Base-by-base conservation (phyloP, 2,888 invertebrate genomes). In the Bhutanitis thaidina region DNA sequence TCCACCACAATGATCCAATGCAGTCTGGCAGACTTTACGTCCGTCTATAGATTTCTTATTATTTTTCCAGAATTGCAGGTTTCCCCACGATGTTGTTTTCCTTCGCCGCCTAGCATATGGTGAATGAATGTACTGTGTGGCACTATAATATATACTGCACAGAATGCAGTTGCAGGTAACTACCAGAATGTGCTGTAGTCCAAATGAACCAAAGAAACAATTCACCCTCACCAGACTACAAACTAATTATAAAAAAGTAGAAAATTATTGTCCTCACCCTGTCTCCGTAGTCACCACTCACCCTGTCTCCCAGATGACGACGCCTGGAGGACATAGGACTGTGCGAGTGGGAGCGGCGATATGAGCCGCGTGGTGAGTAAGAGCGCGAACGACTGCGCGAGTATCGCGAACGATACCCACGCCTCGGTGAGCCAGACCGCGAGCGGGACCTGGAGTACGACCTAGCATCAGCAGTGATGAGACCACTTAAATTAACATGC, bases 301-400 rank as follows among this genome's bases (percentile, higher is more conserved):
- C 93, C 80, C 96, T 90, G 73, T 94, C 95, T 57, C 95, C 95
- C 55, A 91, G 87, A 77, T 96, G 96, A 38, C 96, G 90, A 62
- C 94, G 91, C 55, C 96, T 91, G 59, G 93, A 93, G 30, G 96
- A 95, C 94, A 95, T 94, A 16, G 96, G 96, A 73, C 95, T 95
- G 71, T 94, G 93, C 54, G 94, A 93, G 80, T 93, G 93, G 39
- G 92, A 90, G 67, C 92, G 91, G 61, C 91, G 90, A 64, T 92
- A 92, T 46, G 92, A 91, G 55, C 92, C 84, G 52, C 87, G 80
- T 10, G 91, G 92, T 16, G 92, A 92, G 74, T 93, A 92, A 37
- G 93, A 92, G 57, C 92, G 90, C 20, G 92, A 92, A 60, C 92
- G 91, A 68, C 92, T 92, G 60, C 93, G 91, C 30, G 93, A 93